Evolutionary conservation across 2,113 vertebrate species (phyloP).

Genomic region (Alligator mississippiensis): DNA sequence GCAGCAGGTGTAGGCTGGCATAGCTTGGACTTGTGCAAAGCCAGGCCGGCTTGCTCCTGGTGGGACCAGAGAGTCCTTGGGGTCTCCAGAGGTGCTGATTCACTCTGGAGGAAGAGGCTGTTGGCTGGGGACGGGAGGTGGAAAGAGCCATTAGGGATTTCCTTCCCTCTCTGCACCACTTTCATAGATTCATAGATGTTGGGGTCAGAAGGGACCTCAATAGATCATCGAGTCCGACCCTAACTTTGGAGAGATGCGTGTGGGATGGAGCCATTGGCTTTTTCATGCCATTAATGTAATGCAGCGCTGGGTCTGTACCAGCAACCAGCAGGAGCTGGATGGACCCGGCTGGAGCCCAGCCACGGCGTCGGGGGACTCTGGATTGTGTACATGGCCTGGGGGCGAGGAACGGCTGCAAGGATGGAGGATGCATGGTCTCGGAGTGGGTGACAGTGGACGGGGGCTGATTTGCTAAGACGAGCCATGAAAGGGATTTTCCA

Average conservation of each 20-base stretch:
- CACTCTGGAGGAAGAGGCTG: background rate
- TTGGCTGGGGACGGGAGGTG: background rate
- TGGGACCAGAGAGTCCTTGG: too few relatives aligned
- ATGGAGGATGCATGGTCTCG: background rate
- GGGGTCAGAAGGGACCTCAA: too few relatives aligned
- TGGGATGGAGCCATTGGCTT: background rate
- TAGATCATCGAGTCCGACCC: too few relatives aligned
- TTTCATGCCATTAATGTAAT: background rate
- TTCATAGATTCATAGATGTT: too few relatives aligned
- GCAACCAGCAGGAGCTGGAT: background rate
- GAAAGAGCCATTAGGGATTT: background rate
- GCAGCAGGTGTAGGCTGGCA: background rate
- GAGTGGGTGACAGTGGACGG: too few relatives aligned
- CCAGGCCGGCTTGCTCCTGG: too few relatives aligned
- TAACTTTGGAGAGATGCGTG: too few relatives aligned
- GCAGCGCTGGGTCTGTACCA: background rate
- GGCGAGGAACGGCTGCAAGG: too few relatives aligned
- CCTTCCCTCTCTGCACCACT: background rate
- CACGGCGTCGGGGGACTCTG: too few relatives aligned
- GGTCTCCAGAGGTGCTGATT: background rate
- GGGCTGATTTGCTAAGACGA: too few relatives aligned
- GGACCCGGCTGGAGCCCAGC: background rate
- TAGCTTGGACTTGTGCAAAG: background rate
- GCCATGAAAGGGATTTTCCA: too few relatives aligned
- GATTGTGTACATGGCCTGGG: background rate